Percentiles rank a stretch among this genome's conserved stretches.
These are phyloP conservation scores for Drosophila pegasa DNA, from an alignment of 2,888 invertebrate species.

Conservation along the genomic window DNA sequence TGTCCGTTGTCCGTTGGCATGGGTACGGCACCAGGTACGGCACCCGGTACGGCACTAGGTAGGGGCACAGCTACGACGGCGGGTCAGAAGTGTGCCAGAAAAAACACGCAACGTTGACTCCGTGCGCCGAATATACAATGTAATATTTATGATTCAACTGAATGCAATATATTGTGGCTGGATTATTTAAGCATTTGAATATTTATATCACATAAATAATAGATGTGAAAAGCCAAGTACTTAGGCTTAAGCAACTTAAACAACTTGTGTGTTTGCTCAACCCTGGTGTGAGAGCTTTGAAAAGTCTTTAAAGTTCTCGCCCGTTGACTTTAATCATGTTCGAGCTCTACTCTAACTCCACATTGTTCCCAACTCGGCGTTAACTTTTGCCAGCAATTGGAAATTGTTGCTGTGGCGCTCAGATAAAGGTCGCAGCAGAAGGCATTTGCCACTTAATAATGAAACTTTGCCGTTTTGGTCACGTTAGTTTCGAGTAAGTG, in stretches of 20 bases:
- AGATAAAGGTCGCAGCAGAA: slow-evolving; percentile 44
- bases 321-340: slow-evolving; percentile 3
- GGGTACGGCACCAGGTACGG: slow-evolving; percentile 21
- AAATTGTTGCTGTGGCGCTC: slow-evolving; percentile 6
- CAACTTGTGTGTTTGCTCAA: background rate
- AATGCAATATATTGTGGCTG: slow-evolving; percentile 5
- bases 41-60: slow-evolving; percentile 21
- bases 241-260: background rate
- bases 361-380: slow-evolving; percentile 9
- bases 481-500: slow-evolving; percentile 30
- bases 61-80: no score
- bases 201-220: background rate
- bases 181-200: background rate
- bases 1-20: slow-evolving; percentile 39
- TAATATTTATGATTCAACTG: slow-evolving; percentile 41
- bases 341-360: background rate
- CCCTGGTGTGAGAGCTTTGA: background rate
- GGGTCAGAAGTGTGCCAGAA: slow-evolving; percentile 25
- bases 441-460: slow-evolving; percentile 43
- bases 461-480: slow-evolving; percentile 21
- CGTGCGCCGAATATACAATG: slow-evolving; percentile 37
- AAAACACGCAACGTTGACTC: slow-evolving; percentile 43
- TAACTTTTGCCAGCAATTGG: slow-evolving; percentile 14
- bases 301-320: background rate
- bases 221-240: background rate